Evolutionary conservation across 2,797 vertebrate species (phyloP), one percentile per base, ranked within the genome.

Genomic region (Atherinosoma microstoma): DNA sequence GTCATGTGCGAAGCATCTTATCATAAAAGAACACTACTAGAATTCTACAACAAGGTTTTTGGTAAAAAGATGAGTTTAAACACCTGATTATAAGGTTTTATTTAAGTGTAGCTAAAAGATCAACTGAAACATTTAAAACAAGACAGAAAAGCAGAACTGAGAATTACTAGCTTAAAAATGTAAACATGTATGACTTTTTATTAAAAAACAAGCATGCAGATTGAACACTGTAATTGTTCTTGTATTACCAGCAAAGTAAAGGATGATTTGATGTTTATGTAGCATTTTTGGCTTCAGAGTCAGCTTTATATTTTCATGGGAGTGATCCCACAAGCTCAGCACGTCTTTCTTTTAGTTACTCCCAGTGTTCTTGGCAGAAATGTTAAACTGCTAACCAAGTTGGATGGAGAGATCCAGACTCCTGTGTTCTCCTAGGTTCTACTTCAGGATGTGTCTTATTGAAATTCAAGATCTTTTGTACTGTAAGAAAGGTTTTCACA

Each of bases 1-100:
- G 2, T 76, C 57, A 81, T 45, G 40, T 40, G 34, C 20, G 22
- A 7, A 38, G 18, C 35, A 51, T 60, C 16, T 13, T 6, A 76
- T 22, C 36, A 30, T 13, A 2, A 40, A 12, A 57, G 30, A 27
- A 51, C 12, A 65, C 10, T 16, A 18, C 54, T 16, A 18, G 16
- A 18, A 18, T 32, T 30, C 29, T 32, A 15, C 15, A 29, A 32
- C n/a, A 24, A 22, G 18, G 5, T 20, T n/a, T 58, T 10, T 6
- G 40, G 20, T 42, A 5, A 34, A 27, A 16, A 57, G 30, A 67
- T 11, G 22, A 30, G 0, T 6, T 12, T 12, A 13, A 32, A 58
- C 8, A 4, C 53, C 32, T 54, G 6, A 67, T 59, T 40, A 30
- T 20, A 38, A 69, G 4, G 27, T 6, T 4, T 16, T 2, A 42